phyloP scores from a whole-genome alignment of 2,888 invertebrate genomes.

The Hofmannophila pseudospretella region DNA sequence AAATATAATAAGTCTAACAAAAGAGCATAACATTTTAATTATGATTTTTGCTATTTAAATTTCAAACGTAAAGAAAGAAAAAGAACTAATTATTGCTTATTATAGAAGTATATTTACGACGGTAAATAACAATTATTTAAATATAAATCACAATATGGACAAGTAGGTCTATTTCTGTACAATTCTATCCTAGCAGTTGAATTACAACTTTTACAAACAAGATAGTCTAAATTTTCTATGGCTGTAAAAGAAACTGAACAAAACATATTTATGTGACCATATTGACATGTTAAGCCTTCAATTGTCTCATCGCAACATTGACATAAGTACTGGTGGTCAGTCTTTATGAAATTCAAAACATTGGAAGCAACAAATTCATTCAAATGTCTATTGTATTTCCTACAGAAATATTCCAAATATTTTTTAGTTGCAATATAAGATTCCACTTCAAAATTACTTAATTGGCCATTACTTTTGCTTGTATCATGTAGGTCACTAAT shows the following conservation, averaged over 20 bases:
- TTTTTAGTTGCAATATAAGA: conserved; percentile 33
- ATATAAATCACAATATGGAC: conserved; percentile 56
- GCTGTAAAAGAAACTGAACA: conserved; percentile 56
- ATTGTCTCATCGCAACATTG: conserved; percentile 54
- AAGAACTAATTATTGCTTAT: not conserved
- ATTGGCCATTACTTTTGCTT: conserved; percentile 15
- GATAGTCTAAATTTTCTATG: conserved; percentile 44
- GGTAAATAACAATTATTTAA: conserved; percentile 19
- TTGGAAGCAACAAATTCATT: conserved; percentile 24
- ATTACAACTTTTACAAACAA: conserved; percentile 48
- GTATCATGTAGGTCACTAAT: conserved; percentile 29
- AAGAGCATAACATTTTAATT: too few species aligned
- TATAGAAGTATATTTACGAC: conserved; percentile 7
- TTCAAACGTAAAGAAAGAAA: too few species aligned
- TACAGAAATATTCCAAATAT: conserved; percentile 45
- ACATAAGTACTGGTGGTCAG: conserved; percentile 33
- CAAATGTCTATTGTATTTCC: conserved; percentile 33
- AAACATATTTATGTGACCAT: conserved; percentile 53
- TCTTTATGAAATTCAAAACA: conserved; percentile 18
- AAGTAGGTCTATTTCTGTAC: conserved; percentile 30
- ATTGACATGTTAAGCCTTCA: conserved; percentile 41
- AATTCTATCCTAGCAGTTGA: conserved; percentile 43
- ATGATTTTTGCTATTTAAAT: too few species aligned
- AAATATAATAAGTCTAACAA: too few species aligned
- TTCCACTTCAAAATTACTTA: conserved; percentile 34